Evolutionary conservation across 2,113 vertebrate species (phyloP), one percentile per base, ranked within the genome.

Genomic region (Engraulis encrasicolus): DNA sequence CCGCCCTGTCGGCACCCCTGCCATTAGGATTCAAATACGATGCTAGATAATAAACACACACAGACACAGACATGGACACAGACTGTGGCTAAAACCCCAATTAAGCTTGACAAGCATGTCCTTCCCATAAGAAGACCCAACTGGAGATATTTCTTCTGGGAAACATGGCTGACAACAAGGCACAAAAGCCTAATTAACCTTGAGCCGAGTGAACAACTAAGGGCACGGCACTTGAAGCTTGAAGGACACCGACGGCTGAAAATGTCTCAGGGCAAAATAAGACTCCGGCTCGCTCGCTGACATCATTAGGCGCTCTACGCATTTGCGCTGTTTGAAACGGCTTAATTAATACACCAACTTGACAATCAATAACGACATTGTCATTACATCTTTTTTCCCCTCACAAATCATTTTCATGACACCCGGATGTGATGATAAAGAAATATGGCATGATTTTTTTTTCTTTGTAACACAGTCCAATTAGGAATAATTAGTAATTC

Each of bases 131-230:
- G 27, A 36, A 34, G n/a, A 74, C 66, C 9, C 31, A 12, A 74
- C 66, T 74, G 12, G 17, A 58, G 34, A 74, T 31, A 66, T 66
- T 34, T 74, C 27, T 34, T 74, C 66, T 74, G 66, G 66, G 66
- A 74, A 74, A 74, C 31, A 74, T 74, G 66, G 27, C 27, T 74
- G 66, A 74, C 66, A n/a, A n/a, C n/a, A 36, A 31, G 66, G 15
- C 66, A 74, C 66, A 34, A 74, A 74, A 74, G 66, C 66, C 66
- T 31, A 74, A 74, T 74, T 74, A 74, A 74, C 66, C 66, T 74
- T 74, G 66, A 27, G 66, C 27, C 15, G 66, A 74, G 66, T 15
- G 27, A 74, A 14, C 27, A 34, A 36, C 31, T 74, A 34, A 74
- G 66, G 66, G 66, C 61, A 71, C 14, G 27, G 12, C 23, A 15